phyloP scores from a whole-genome alignment of 2,888 invertebrate species.

The Sepiola atlantica region DNA sequence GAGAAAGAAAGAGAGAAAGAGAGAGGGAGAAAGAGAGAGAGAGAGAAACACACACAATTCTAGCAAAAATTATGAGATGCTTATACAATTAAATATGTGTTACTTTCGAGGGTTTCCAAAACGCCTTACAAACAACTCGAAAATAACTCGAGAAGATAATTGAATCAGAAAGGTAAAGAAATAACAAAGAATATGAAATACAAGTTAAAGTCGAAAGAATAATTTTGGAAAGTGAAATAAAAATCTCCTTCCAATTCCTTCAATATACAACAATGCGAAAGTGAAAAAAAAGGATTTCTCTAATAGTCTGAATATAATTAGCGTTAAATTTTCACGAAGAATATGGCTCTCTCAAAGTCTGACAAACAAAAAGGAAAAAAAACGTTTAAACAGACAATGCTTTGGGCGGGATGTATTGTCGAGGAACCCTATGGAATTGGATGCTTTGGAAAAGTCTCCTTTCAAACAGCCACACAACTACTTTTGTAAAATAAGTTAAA shows the following conservation, averaged over 20 bases:
- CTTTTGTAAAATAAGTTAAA: not conserved
- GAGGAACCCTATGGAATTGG: not conserved
- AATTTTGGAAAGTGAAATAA: not conserved
- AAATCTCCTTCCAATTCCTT: not conserved
- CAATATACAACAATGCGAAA: not conserved
- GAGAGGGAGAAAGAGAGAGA: no score
- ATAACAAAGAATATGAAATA: not conserved
- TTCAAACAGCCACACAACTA: not conserved
- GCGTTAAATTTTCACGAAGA: not conserved
- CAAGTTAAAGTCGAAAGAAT: not conserved
- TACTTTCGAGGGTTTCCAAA: not conserved
- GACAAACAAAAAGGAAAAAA: not conserved
- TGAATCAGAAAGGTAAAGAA: not conserved
- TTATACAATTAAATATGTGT: not conserved
- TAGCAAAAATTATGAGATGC: not conserved
- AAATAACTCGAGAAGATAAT: constrained; percentile 32
- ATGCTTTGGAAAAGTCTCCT: not conserved
- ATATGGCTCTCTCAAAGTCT: not conserved
- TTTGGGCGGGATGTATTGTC: not conserved
- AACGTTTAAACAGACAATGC: not conserved
- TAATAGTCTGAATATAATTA: not conserved
- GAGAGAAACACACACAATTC: no score
- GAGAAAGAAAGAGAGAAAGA: no score
- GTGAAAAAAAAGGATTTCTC: constrained; percentile 32
- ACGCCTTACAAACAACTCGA: not conserved